These are phyloP conservation scores for Siniperca chuatsi DNA, from an alignment of 2,113 vertebrate species.

Conservation along the genomic window DNA sequence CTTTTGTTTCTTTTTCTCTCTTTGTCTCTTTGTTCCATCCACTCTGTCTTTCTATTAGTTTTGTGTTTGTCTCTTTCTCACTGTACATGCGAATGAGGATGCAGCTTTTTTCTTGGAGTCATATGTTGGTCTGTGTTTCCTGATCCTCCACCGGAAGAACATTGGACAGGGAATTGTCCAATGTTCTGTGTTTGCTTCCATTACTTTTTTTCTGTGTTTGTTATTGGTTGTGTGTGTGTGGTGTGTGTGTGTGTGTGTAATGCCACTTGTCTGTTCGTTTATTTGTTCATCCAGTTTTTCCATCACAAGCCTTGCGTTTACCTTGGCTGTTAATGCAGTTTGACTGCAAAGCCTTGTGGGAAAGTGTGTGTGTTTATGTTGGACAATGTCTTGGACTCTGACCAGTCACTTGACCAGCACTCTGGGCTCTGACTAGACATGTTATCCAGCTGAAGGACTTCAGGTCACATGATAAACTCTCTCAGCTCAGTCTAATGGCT, in stretches of 20 bases:
- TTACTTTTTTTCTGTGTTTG: neutral
- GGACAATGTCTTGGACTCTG: conserved; percentile 63
- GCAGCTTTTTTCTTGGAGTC: conserved; percentile 18
- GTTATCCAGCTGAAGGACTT: conserved; percentile 32
- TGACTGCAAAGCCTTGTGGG: conserved; percentile 79
- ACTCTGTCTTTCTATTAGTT: neutral
- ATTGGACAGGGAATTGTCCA: neutral
- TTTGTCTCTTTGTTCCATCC: neutral
- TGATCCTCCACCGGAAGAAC: conserved; percentile 37
- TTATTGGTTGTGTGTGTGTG: conserved; percentile 2
- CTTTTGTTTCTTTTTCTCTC: conserved; percentile 14
- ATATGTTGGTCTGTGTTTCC: conserved; percentile 48
- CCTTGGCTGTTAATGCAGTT: conserved; percentile 72
- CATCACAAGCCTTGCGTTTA: conserved; percentile 78
- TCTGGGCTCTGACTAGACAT: conserved; percentile 50
- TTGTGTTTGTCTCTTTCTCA: conserved; percentile 4
- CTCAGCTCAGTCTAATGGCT: conserved; percentile 12
- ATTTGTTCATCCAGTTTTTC: conserved; percentile 75
- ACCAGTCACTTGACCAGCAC: conserved; percentile 52
- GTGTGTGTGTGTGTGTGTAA: conserved; percentile 9
- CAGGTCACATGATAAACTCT: conserved; percentile 32
- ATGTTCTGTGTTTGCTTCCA: conserved; percentile 11
- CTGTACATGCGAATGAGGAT: conserved; percentile 29
- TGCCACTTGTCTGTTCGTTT: conserved; percentile 52
- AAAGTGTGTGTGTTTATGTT: conserved; percentile 81